phyloP scores from a whole-genome alignment of 2,113 vertebrate genomes.

The Oncorhynchus gorbuscha region DNA sequence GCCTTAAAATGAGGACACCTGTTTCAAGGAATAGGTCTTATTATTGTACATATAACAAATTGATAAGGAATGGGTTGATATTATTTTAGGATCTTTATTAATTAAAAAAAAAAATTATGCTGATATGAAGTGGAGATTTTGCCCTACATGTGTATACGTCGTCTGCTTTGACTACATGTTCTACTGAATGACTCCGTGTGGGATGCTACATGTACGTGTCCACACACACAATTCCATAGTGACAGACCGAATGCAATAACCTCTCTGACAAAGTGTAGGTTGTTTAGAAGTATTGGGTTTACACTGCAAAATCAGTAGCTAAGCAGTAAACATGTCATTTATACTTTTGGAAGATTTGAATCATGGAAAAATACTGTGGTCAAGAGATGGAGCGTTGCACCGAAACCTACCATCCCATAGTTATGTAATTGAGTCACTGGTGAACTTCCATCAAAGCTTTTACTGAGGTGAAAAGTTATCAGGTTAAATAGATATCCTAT shows the following conservation, averaged over 20 bases:
- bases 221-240: background rate
- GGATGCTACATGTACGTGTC: no score
- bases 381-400: background rate
- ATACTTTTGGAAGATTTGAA: background rate
- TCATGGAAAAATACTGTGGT: background rate
- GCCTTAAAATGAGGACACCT: background rate
- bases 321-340: background rate
- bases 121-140: background rate
- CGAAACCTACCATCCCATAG: background rate
- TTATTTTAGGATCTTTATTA: no score
- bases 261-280: background rate
- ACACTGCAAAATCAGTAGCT: background rate
- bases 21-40: background rate
- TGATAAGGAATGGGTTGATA: no score
- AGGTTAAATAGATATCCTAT: background rate
- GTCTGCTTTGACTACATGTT: background rate
- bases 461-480: background rate
- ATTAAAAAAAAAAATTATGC: no score
- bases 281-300: no score
- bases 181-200: background rate
- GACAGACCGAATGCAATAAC: background rate
- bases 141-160: no score
- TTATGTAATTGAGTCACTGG: background rate
- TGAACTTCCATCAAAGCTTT: background rate
- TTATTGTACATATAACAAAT: background rate